Evolutionary conservation across 2,888 invertebrate species (phyloP).

Genomic region (Tribolium freemani): DNA sequence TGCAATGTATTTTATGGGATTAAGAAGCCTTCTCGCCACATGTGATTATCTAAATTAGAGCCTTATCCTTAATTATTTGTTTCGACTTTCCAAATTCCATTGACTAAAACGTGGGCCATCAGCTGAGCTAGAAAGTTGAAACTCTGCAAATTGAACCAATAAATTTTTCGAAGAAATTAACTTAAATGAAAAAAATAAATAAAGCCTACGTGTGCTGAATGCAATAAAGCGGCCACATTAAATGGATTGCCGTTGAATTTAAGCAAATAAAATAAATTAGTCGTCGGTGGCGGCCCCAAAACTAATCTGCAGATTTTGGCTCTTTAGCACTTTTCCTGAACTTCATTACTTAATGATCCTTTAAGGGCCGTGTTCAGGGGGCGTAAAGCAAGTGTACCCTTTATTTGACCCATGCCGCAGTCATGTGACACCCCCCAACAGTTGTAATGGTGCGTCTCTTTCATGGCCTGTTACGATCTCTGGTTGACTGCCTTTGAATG

Average conservation of each 20-base stretch:
- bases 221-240: slow-evolving; percentile 27
- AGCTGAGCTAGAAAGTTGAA: no score
- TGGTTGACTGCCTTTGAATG: slow-evolving; percentile 56
- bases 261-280: slow-evolving; percentile 35
- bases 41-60: neutral
- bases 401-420: slow-evolving; percentile 51
- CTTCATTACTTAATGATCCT: slow-evolving; percentile 41
- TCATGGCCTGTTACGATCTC: slow-evolving; percentile 51
- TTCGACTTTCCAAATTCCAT: no score
- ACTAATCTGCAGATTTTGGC: slow-evolving; percentile 33
- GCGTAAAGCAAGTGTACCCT: slow-evolving; percentile 28
- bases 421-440: slow-evolving; percentile 50
- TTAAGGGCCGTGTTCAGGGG: slow-evolving; percentile 32
- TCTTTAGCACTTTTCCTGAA: slow-evolving; percentile 38
- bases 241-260: slow-evolving; percentile 33
- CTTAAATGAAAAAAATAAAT: neutral
- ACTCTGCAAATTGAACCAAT: neutral
- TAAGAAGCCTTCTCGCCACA: slow-evolving; percentile 31
- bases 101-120: no score
- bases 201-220: slow-evolving; percentile 7
- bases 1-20: slow-evolving; percentile 27
- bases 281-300: slow-evolving; percentile 17
- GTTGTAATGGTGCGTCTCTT: slow-evolving; percentile 56
- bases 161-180: neutral
- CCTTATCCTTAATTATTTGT: no score